These are phyloP conservation scores for Sitobion miscanthi DNA, from an alignment of 1,140 invertebrate genomes.

Conservation along the genomic window DNA sequence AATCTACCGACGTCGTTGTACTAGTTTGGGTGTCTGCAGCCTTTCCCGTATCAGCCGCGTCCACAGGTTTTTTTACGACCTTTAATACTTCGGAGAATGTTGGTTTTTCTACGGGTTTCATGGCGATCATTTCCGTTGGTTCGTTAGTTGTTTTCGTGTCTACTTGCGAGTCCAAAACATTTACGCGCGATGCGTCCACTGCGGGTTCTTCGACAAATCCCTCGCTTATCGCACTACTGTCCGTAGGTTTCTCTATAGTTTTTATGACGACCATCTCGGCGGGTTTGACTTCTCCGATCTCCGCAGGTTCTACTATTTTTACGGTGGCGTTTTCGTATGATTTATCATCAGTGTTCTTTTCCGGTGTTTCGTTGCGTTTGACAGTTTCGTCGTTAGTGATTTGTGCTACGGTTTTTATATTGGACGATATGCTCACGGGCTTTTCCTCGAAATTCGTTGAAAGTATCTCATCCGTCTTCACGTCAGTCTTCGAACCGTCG, in stretches of 20 bases:
- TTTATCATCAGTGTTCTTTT: background rate
- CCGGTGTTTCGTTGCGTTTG: background rate
- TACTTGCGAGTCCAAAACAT: background rate
- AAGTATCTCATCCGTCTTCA: background rate
- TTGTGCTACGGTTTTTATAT: background rate
- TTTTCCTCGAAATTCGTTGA: background rate
- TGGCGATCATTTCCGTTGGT: background rate
- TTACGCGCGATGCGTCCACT: background rate
- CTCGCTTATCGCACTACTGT: background rate
- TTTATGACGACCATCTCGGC: background rate
- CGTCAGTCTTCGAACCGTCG: background rate
- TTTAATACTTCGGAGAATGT: background rate
- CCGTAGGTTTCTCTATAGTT: background rate
- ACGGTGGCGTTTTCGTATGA: background rate
- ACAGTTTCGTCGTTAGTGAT: background rate
- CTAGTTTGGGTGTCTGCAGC: background rate
- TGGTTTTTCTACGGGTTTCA: background rate
- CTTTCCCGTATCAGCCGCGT: background rate
- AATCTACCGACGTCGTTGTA: background rate
- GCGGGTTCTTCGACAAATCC: background rate
- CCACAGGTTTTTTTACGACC: background rate
- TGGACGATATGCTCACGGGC: background rate
- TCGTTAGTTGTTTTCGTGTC: background rate
- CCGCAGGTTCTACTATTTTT: background rate
- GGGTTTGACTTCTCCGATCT: background rate